These are phyloP conservation scores for Channa striata DNA, from an alignment of 2,797 vertebrate genomes.

Conservation along the genomic window DNA sequence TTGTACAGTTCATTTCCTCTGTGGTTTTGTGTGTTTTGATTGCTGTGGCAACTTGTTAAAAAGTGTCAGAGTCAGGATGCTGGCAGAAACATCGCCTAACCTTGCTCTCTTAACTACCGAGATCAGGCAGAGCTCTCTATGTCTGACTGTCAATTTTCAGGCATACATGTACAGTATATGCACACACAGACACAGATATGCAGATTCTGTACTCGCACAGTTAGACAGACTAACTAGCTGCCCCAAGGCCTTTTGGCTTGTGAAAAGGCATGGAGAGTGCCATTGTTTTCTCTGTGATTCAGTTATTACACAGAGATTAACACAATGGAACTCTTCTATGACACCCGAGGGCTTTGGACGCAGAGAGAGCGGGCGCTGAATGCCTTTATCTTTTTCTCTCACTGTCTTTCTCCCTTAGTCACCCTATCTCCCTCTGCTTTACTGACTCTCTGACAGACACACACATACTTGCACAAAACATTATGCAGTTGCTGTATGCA, in stretches of 20 bases:
- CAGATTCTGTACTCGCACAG: constrained; percentile 34
- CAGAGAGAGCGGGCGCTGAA: constrained; percentile 62
- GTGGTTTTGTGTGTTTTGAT: constrained; percentile 40
- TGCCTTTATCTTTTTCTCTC: constrained; percentile 46
- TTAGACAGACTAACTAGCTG: constrained; percentile 65
- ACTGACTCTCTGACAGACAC: constrained; percentile 27
- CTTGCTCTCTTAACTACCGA: constrained; percentile 42
- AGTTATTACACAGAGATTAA: constrained; percentile 80
- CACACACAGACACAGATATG: constrained; percentile 15
- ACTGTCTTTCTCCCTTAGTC: constrained; percentile 1
- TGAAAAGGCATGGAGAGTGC: constrained; percentile 68
- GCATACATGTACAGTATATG: background rate
- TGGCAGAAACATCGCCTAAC: constrained; percentile 15
- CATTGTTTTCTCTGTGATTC: constrained; percentile 81
- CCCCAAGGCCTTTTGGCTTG: constrained; percentile 75
- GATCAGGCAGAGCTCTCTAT: constrained; percentile 42
- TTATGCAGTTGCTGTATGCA: constrained; percentile 46
- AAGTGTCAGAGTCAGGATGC: constrained; percentile 48
- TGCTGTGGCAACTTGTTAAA: constrained; percentile 26
- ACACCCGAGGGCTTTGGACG: constrained; percentile 75
- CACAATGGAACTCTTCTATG: constrained; percentile 76
- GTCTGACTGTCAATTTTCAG: constrained; percentile 51
- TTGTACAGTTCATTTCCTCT: constrained; percentile 18
- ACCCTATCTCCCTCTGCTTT: constrained; percentile 48
- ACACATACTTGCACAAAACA: constrained; percentile 41